Evolutionary conservation across 2,797 vertebrate species (phyloP).

Genomic region (Mormyrops boulengeri): DNA sequence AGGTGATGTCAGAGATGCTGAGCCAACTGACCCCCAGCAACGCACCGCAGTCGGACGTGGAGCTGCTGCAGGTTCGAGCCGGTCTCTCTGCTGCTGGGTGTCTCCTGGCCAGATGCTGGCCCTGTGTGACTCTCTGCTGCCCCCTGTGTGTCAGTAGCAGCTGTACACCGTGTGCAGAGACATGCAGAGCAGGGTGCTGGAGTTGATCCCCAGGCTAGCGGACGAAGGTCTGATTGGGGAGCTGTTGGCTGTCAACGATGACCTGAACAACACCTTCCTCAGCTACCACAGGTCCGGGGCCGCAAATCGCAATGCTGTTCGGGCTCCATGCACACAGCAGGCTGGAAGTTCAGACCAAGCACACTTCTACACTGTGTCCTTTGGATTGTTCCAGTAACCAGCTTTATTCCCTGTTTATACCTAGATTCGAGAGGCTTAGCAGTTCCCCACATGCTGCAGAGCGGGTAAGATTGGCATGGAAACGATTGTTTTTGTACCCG

Average conservation of each 20-base stretch:
- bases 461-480: slow-evolving; percentile 39
- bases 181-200: slow-evolving; percentile 90
- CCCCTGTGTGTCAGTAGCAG: slow-evolving; percentile 53
- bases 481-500: not conserved
- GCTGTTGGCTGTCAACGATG: slow-evolving; percentile 86
- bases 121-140: not conserved
- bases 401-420: slow-evolving; percentile 18
- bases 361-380: not conserved
- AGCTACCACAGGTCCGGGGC: slow-evolving; percentile 68
- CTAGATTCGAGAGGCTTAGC: slow-evolving; percentile 83
- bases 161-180: slow-evolving; percentile 68
- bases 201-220: slow-evolving; percentile 79
- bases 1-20: slow-evolving; percentile 91
- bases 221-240: slow-evolving; percentile 84
- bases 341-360: not conserved
- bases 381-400: not conserved
- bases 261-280: slow-evolving; percentile 89
- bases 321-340: not conserved
- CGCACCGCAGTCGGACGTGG: slow-evolving; percentile 67
- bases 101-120: not conserved
- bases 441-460: slow-evolving; percentile 58
- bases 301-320: too few species aligned
- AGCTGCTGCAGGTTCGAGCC: slow-evolving; percentile 78
- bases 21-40: slow-evolving; percentile 79
- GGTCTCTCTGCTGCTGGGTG: not conserved